phyloP scores from a whole-genome alignment of 2,113 vertebrate species.

The Tamias sibiricus region DNA sequence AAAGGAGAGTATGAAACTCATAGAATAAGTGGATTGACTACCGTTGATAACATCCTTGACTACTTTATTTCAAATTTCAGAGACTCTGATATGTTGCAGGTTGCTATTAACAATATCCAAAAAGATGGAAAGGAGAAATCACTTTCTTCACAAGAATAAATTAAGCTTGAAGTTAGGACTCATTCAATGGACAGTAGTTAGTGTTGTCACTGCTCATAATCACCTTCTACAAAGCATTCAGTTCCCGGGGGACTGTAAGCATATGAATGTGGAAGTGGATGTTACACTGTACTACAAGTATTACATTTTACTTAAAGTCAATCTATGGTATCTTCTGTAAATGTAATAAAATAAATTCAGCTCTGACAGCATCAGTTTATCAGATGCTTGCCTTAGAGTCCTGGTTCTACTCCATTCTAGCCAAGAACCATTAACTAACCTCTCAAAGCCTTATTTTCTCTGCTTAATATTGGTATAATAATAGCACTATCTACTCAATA shows the following conservation, averaged over 20 bases:
- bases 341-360: background rate
- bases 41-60: background rate
- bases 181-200: background rate
- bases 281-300: background rate
- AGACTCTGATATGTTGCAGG: background rate
- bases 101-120: background rate
- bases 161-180: background rate
- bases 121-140: background rate
- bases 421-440: background rate
- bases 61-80: background rate
- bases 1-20: background rate
- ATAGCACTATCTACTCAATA: background rate
- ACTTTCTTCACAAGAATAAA: background rate
- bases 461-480: background rate
- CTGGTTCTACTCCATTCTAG: background rate
- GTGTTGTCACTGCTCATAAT: background rate
- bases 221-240: background rate
- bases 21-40: constrained; percentile 1
- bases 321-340: background rate
- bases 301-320: background rate
- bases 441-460: background rate
- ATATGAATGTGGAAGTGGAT: background rate
- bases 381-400: background rate
- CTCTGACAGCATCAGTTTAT: background rate
- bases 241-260: background rate